Conservation (phyloP, 1,140 invertebrate species). For the Drosophila trapezifrons region DNA sequence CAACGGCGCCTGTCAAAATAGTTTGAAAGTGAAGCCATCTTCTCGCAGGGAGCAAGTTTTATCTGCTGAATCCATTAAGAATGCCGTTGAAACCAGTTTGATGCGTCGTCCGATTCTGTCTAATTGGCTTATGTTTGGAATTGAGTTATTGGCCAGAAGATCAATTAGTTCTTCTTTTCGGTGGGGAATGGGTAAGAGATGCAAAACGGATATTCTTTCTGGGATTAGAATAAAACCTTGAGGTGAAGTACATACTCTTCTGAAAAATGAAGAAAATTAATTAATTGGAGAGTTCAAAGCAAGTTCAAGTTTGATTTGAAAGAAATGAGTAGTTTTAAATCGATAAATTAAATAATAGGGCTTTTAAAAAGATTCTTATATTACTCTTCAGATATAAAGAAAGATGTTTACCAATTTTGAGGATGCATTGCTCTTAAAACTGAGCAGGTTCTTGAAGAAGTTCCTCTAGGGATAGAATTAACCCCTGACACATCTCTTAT, state of each 20-base stretch:
- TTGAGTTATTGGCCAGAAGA: slow-evolving; percentile 35
- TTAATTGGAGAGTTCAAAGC: not conserved
- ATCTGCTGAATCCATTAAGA: slow-evolving; percentile 29
- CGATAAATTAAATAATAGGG: not conserved
- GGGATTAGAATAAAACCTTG: slow-evolving; percentile 29
- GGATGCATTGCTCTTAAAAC: no score
- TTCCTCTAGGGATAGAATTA: not conserved
- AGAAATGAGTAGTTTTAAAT: no score
- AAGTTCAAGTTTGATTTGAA: not conserved
- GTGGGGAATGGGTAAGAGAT: slow-evolving; percentile 5
- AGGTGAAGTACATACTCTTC: slow-evolving; percentile 1
- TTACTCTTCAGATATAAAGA: not conserved
- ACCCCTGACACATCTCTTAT: not conserved
- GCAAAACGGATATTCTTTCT: slow-evolving; percentile 61
- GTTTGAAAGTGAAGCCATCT: slow-evolving; percentile 55
- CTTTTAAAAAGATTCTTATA: not conserved
- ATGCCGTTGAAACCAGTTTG: slow-evolving; percentile 59
- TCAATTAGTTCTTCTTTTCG: slow-evolving; percentile 6
- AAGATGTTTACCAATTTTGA: no score
- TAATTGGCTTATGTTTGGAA: slow-evolving; percentile 46
- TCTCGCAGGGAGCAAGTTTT: slow-evolving; percentile 18
- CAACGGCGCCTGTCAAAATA: slow-evolving; percentile 44
- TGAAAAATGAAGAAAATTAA: slow-evolving; percentile 12
- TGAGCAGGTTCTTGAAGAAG: not conserved
- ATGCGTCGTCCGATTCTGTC: slow-evolving; percentile 29